A percentile compares a stretch with the other conserved stretches of the same genome.
Evolutionary conservation across 2,113 vertebrate species (phyloP).

Genomic region (Murina feae): DNA sequence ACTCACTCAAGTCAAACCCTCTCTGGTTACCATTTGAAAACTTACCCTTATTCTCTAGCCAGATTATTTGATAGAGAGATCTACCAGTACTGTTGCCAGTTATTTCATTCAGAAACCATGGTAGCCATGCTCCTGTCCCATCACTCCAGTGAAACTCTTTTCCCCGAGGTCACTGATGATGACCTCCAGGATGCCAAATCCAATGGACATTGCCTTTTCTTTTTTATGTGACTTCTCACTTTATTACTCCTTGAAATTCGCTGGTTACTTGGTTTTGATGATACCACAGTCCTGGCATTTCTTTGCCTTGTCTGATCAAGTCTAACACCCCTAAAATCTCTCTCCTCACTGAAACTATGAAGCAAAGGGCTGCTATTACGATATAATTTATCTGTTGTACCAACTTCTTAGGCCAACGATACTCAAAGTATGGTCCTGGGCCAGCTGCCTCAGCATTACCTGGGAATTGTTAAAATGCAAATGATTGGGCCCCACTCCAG

Average conservation of each 20-base stretch:
- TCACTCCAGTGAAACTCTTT: background rate
- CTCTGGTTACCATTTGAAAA: background rate
- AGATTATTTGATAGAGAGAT: background rate
- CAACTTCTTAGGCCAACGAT: background rate
- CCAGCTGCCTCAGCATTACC: background rate
- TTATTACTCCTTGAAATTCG: constrained; percentile 4
- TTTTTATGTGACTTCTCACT: constrained; percentile 1
- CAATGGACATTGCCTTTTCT: background rate
- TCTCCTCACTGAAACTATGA: background rate
- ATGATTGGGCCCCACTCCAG: background rate
- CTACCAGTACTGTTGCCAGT: background rate
- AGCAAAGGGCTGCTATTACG: background rate
- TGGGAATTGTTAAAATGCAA: constrained; percentile 22
- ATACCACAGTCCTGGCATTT: background rate
- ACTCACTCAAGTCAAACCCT: background rate
- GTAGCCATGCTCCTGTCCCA: background rate
- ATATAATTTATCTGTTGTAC: background rate
- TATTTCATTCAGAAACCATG: background rate
- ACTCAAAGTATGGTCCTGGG: background rate
- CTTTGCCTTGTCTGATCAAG: background rate
- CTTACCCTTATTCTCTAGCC: background rate
- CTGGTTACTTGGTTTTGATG: background rate
- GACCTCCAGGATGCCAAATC: background rate
- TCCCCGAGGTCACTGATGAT: background rate
- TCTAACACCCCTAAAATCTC: background rate